Conservation (phyloP, 35 echinoderm and acorn worm genomes). For the Heliocidaris erythrogramma region DNA sequence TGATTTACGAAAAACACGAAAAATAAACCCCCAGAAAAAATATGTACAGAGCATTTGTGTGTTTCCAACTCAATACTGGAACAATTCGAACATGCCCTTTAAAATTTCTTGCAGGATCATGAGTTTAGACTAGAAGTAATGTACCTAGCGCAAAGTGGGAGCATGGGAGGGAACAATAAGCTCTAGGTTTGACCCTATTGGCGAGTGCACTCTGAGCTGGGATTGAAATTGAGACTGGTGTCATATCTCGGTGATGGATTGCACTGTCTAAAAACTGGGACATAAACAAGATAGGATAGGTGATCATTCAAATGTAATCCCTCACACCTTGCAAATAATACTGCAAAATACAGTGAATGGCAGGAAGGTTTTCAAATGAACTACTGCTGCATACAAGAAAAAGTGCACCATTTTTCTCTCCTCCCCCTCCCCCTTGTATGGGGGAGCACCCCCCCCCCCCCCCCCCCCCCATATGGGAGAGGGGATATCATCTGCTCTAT, state of each 20-base stretch:
- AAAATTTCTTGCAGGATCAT: no score
- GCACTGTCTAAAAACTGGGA: neutral
- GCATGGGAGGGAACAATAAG: neutral
- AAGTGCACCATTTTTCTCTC: neutral
- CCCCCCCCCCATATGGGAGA: no score
- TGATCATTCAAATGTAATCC: neutral
- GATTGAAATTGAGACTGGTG: neutral
- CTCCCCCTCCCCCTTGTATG: no score
- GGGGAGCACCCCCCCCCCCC: no score
- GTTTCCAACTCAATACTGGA: no score
- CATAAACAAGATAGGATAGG: conserved; percentile 1
- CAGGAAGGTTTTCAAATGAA: neutral
- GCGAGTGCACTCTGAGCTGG: neutral
- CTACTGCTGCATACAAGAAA: neutral
- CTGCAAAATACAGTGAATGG: neutral
- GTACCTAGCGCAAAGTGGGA: no score
- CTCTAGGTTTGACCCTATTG: neutral
- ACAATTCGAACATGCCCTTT: no score
- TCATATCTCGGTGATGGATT: neutral
- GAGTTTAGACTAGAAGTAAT: no score
- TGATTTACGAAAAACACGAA: no score
- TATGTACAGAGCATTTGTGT: no score
- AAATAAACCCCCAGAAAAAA: no score
- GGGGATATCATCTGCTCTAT: no score
- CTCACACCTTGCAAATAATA: neutral